Percentiles rank a stretch among this genome's conserved stretches.
These are phyloP conservation scores for Trachelus troglodyta DNA, from an alignment of 2,888 invertebrate genomes.

Conservation along the genomic window DNA sequence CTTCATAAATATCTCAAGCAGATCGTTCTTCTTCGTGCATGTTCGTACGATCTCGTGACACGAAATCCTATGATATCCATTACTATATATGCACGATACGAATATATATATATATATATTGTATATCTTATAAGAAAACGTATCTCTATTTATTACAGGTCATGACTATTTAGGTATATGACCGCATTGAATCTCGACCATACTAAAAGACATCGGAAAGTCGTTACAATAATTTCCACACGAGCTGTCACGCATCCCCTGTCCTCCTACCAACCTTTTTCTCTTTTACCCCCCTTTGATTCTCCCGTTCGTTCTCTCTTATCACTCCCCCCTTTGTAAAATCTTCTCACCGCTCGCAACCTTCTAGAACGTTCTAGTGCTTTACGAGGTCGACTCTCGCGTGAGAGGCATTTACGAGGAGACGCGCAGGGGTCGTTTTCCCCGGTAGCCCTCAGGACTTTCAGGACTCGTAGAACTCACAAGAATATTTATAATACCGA, in stretches of 20 bases:
- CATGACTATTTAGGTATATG: neutral
- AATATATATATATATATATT: too few species aligned
- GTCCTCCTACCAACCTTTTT: neutral
- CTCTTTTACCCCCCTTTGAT: neutral
- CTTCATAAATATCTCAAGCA: neutral
- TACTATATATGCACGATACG: too few species aligned
- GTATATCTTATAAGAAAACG: neutral
- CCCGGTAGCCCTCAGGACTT: neutral
- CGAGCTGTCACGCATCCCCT: neutral
- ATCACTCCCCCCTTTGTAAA: neutral
- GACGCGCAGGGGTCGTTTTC: neutral
- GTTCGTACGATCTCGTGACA: neutral
- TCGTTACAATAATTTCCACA: neutral
- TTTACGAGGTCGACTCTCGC: conserved; percentile 3
- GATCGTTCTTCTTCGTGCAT: neutral
- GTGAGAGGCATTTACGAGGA: conserved; percentile 2
- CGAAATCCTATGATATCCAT: neutral
- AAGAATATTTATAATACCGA: neutral
- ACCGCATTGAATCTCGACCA: neutral
- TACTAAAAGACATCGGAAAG: neutral
- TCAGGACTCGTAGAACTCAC: neutral
- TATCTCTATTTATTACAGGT: neutral
- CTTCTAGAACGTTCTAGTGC: neutral
- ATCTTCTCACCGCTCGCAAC: neutral
- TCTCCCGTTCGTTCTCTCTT: neutral